A percentile compares a stretch with the other conserved stretches of the same genome.
Evolutionary conservation across 2,113 vertebrate genomes (phyloP).

Genomic region (Indicator indicator): DNA sequence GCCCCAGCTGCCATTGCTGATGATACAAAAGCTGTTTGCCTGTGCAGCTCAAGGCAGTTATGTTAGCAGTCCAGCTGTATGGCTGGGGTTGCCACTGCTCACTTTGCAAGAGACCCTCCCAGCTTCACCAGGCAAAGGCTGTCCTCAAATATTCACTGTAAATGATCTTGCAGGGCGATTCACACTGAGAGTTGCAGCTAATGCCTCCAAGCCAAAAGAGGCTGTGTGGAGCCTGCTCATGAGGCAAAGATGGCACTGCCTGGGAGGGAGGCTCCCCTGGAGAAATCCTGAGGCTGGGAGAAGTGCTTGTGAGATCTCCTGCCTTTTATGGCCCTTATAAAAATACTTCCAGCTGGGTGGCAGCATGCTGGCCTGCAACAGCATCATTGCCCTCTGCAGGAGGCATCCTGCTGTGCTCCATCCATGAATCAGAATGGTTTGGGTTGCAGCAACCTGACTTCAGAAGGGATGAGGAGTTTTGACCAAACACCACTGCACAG

Average conservation of each 20-base stretch:
- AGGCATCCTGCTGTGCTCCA: accelerated
- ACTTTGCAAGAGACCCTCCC: background rate
- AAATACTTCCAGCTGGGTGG: background rate
- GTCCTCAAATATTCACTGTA: background rate
- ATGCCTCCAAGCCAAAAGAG: background rate
- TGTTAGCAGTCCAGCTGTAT: background rate
- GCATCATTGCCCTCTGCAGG: accelerated
- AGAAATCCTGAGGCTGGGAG: background rate
- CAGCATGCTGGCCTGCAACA: background rate
- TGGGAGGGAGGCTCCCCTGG: background rate
- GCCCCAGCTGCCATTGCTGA: background rate
- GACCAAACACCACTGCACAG: background rate
- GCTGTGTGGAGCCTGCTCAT: background rate
- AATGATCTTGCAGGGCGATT: background rate
- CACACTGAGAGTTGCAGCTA: background rate
- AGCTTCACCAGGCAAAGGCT: background rate
- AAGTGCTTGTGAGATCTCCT: background rate
- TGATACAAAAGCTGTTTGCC: background rate
- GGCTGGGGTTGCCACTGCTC: background rate
- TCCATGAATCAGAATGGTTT: background rate
- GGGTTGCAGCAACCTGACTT: background rate
- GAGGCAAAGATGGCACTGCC: background rate
- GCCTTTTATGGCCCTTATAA: background rate
- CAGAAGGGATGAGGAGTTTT: background rate
- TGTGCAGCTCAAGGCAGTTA: background rate